A percentile compares a stretch with the other conserved stretches of the same genome.
These are phyloP conservation scores for Morpho deidamia DNA, from an alignment of 2,888 invertebrate species.

Conservation along the genomic window DNA sequence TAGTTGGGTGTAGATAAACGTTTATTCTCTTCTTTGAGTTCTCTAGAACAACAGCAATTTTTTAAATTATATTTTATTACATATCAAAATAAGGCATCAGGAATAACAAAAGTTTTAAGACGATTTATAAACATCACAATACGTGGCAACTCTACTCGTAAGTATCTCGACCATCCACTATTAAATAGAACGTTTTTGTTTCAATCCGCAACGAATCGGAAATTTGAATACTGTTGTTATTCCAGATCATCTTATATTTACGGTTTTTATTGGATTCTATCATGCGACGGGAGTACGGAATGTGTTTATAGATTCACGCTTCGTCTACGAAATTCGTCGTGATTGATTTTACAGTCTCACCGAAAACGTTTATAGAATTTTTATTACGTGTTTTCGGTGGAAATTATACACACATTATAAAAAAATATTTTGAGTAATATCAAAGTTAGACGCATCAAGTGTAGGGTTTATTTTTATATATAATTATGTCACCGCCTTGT, in stretches of 20 bases:
- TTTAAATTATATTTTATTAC: no score
- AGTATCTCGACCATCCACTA: constrained; percentile 58
- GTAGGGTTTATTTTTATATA: not conserved
- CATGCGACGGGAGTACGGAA: constrained; percentile 68
- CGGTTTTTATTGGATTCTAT: constrained; percentile 57
- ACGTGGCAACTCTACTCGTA: not conserved
- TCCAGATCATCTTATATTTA: constrained; percentile 61
- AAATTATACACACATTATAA: constrained; percentile 8
- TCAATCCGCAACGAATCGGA: constrained; percentile 72
- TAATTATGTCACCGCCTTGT: no score
- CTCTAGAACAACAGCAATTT: no score
- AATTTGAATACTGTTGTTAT: constrained; percentile 75
- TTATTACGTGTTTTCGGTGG: constrained; percentile 9
- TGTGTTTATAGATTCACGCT: constrained; percentile 69
- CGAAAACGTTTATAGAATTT: constrained; percentile 10
- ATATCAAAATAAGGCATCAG: no score
- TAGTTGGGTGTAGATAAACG: no score
- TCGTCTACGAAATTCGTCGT: constrained; percentile 39
- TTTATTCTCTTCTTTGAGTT: no score
- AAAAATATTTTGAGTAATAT: not conserved
- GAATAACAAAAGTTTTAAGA: not conserved
- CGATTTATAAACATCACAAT: not conserved
- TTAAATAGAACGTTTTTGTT: constrained; percentile 76
- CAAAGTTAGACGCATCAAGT: not conserved
- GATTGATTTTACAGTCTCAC: constrained; percentile 50